Percentiles rank a stretch among this genome's conserved stretches.
These are phyloP conservation scores for Peromyscus melanophrys DNA, from an alignment of 2,797 vertebrate genomes.

Conservation along the genomic window DNA sequence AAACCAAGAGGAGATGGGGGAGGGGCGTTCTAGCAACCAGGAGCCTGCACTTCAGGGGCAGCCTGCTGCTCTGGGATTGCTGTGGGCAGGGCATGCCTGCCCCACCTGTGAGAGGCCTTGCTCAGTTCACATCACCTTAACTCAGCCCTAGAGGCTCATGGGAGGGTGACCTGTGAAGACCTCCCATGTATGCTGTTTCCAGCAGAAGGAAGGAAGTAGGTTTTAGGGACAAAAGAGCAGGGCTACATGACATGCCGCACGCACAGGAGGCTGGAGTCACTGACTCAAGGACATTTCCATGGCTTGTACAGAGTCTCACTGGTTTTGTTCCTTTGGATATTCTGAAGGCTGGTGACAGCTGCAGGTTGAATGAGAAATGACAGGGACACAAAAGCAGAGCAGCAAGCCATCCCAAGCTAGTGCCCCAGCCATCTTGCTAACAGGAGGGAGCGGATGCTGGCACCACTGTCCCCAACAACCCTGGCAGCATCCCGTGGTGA, in stretches of 20 bases:
- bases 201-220: not conserved
- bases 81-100: not conserved
- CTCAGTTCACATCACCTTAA: not conserved
- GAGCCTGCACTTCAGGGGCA: not conserved
- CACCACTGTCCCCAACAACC: too few species aligned
- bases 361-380: not conserved
- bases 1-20: too few species aligned
- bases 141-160: accelerated
- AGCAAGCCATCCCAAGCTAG: not conserved
- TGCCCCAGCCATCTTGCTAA: not conserved
- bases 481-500: not conserved
- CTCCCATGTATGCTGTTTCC: not conserved
- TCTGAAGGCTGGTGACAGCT: slow-evolving; percentile 24
- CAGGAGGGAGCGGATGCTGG: not conserved
- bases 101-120: not conserved
- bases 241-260: not conserved
- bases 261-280: not conserved
- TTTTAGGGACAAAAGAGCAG: not conserved
- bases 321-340: not conserved
- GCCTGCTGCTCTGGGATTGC: accelerated
- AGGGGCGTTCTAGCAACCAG: not conserved
- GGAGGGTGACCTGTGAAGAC: too few species aligned
- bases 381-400: not conserved
- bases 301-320: not conserved
- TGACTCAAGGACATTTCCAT: not conserved